Percentiles rank a stretch among this genome's conserved stretches.
phyloP scores from a whole-genome alignment of 1,140 invertebrate genomes.

The Dinoponera quadriceps region DNA sequence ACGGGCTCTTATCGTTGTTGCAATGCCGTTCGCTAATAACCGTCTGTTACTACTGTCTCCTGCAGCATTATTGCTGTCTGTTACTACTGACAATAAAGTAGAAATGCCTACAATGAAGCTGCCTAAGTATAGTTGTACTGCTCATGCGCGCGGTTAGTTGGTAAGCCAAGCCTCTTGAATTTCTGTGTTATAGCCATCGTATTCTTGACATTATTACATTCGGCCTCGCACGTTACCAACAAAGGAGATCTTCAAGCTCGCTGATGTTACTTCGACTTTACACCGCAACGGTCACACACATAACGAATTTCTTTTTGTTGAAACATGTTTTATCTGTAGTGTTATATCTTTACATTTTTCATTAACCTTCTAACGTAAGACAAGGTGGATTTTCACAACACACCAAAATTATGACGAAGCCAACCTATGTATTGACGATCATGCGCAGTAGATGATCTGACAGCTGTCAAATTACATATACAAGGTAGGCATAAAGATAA shows the following conservation, averaged over 20 bases:
- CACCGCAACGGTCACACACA: not conserved
- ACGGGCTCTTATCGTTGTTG: conserved; percentile 4
- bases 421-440: too few species aligned
- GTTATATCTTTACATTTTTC: too few species aligned
- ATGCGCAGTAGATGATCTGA: too few species aligned
- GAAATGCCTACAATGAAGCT: conserved; percentile 29
- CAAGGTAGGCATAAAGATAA: too few species aligned
- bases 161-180: not conserved
- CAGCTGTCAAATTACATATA: too few species aligned
- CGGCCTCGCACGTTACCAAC: not conserved
- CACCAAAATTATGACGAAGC: too few species aligned
- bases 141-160: not conserved
- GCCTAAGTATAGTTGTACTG: conserved; percentile 3
- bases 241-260: not conserved
- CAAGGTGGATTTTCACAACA: too few species aligned
- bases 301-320: not conserved
- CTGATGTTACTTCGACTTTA: not conserved
- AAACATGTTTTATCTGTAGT: not conserved
- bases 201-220: not conserved
- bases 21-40: conserved; percentile 10
- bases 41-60: conserved; percentile 10
- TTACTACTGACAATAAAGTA: conserved; percentile 45
- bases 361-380: too few species aligned
- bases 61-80: conserved; percentile 14
- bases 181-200: not conserved